These are phyloP conservation scores for Ictidomys tridecemlineatus DNA, from an alignment of 2,113 vertebrate genomes.

Conservation along the genomic window DNA sequence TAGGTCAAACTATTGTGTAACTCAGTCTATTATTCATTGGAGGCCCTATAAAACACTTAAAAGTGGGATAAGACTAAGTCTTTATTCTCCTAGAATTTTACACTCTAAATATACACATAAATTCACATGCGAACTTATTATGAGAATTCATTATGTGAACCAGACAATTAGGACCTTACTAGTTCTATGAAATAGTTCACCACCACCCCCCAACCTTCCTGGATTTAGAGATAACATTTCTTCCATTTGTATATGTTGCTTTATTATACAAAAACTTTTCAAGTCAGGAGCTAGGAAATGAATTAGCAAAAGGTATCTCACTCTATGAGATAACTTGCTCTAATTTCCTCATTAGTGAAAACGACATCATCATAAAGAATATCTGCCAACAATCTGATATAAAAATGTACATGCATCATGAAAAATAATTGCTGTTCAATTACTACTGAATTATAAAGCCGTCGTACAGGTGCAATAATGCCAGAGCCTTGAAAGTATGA, in stretches of 20 bases:
- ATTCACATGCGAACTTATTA: neutral
- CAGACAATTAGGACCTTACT: neutral
- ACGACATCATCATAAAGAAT: slow-evolving; percentile 86
- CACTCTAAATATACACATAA: neutral
- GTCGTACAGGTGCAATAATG: slow-evolving; percentile 86
- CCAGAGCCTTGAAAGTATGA: slow-evolving; percentile 83
- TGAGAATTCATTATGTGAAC: neutral
- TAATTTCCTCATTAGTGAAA: slow-evolving; percentile 90
- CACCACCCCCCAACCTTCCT: neutral
- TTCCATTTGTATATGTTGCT: slow-evolving; percentile 64
- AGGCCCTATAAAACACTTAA: neutral
- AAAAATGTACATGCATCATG: slow-evolving; percentile 88
- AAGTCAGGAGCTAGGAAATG: slow-evolving; percentile 83
- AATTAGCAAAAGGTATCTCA: slow-evolving; percentile 85
- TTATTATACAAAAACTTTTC: slow-evolving; percentile 77
- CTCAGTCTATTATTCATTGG: neutral
- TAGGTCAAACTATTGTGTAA: neutral
- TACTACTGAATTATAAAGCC: slow-evolving; percentile 88
- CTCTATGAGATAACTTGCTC: slow-evolving; percentile 84
- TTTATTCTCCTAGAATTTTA: slow-evolving; percentile 24
- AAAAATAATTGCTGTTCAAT: slow-evolving; percentile 90
- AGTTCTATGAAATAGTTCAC: neutral
- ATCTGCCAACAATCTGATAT: slow-evolving; percentile 88
- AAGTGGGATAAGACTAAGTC: neutral
- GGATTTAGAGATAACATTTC: slow-evolving; percentile 72